Base-by-base conservation (phyloP, 2,888 invertebrate species). In the Cheilosia impressa region DNA sequence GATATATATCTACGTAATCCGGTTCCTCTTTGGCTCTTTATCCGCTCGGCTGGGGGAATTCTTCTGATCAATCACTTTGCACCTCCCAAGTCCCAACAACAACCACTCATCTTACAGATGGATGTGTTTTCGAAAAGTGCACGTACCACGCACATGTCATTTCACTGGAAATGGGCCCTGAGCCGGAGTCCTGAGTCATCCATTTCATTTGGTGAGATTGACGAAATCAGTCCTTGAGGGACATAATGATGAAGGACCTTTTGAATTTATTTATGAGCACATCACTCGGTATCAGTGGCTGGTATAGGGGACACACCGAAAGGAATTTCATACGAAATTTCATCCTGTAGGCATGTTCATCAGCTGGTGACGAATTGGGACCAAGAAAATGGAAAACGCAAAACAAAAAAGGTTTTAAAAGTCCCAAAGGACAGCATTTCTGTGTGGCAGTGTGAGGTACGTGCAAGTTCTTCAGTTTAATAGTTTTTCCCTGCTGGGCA, bases 211-310 rank as follows among this genome's bases (percentile, higher is more conserved):
- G 66, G 53, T 50, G 50, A 53, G 43, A 69, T 34, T 19, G 60
- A 69, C 53, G 68, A 68, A 50, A 53, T 55, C 24, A 24, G 62
- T 62, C 77, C 77, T 69, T 69, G 15, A 53, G 77, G 77, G 60
- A 53, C 19, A 53, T 43, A 19, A 68, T 72, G 60, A 77, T 71
- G 71, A 52, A 71, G 52, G 81, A 53, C 58, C 65, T 65, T 76
- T 72, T 77, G 66, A 66, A 72, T 82, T 82, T 77, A 77, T 82
- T 82, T 72, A 77, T 72, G 63, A 77, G 71, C 22, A 38, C 13
- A 75, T 52, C 38, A 19, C 57, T 22, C 50, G 17, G 22, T 6
- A 27, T 43, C 53, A 34, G 50, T n/a, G 41, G 31, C 17, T 13
- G n/a, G 7, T 2, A 24, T 19, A 17, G 3, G 19, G 24, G 19